Conservation (phyloP, 1,140 invertebrate genomes). For the Sminthurinus signatus region DNA sequence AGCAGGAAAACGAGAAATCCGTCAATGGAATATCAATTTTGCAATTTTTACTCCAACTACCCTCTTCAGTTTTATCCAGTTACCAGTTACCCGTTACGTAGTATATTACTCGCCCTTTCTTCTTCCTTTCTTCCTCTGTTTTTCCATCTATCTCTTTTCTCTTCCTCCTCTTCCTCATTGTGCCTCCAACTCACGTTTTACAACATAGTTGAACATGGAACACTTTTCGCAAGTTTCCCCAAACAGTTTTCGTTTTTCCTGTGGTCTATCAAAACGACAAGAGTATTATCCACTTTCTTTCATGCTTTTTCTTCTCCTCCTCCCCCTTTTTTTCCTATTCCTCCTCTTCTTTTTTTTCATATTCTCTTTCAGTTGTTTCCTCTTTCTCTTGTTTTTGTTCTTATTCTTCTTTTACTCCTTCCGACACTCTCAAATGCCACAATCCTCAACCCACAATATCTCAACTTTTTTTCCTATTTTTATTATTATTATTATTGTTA, state of each 20-base stretch:
- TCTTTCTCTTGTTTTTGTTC: too few species aligned
- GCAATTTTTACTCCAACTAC: conserved; percentile 27
- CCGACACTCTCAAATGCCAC: too few species aligned
- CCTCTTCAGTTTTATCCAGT: not conserved
- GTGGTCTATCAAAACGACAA: conserved; percentile 21
- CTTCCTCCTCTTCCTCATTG: conserved; percentile 10
- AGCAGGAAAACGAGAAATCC: conserved; percentile 39
- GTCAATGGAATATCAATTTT: conserved; percentile 42
- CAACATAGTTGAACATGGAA: conserved; percentile 16
- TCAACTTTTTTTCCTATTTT: too few species aligned
- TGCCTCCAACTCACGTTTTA: conserved; percentile 26
- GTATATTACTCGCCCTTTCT: too few species aligned
- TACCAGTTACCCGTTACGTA: not conserved
- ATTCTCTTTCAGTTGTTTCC: not conserved
- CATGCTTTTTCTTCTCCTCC: not conserved
- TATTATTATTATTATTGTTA: too few species aligned
- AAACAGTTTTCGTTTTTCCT: conserved; percentile 26
- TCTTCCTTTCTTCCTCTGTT: not conserved
- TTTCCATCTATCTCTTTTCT: conserved; percentile 1
- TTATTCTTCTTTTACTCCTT: too few species aligned
- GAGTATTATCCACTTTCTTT: too few species aligned
- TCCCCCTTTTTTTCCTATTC: not conserved
- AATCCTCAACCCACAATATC: too few species aligned
- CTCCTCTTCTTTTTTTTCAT: not conserved
- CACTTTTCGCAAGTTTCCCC: conserved; percentile 29